Evolutionary conservation across 1,140 invertebrate genomes (phyloP).

Genomic region (Lanistes nyassanus): DNA sequence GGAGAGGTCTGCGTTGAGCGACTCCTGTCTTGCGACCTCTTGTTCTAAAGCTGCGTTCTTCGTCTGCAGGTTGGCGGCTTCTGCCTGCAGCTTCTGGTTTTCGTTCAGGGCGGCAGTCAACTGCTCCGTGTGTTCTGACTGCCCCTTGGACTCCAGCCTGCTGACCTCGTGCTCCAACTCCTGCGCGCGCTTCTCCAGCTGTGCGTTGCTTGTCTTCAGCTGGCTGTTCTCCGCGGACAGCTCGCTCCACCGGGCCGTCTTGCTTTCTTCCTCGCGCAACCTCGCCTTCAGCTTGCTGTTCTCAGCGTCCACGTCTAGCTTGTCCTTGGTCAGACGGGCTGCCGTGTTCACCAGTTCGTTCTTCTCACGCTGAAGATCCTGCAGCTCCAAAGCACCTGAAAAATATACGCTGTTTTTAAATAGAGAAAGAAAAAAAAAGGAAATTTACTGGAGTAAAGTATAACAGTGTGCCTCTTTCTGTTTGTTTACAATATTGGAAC

Average conservation of each 20-base stretch:
- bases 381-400: slow-evolving; percentile 12
- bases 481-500: too few species aligned
- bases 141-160: background rate
- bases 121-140: slow-evolving; percentile 1
- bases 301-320: slow-evolving; percentile 19
- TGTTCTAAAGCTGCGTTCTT: slow-evolving; percentile 11
- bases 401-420: too few species aligned
- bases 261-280: background rate
- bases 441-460: too few species aligned
- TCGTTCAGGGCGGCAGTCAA: slow-evolving; percentile 10
- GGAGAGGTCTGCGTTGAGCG: slow-evolving; percentile 9
- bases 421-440: background rate
- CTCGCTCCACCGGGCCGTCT: background rate
- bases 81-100: slow-evolving; percentile 20
- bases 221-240: background rate
- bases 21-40: slow-evolving; percentile 11
- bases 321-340: slow-evolving; percentile 8
- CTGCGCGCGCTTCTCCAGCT: slow-evolving; percentile 22
- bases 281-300: slow-evolving; percentile 18
- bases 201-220: slow-evolving; percentile 26
- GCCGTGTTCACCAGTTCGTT: slow-evolving; percentile 10
- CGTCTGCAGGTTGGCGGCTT: slow-evolving; percentile 14
- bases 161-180: slow-evolving; percentile 24
- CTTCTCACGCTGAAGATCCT: slow-evolving; percentile 12
- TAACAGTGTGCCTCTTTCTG: too few species aligned